A percentile compares a stretch with the other conserved stretches of the same genome.
Conservation (phyloP, 1,140 invertebrate genomes). For the Drosophila tani region DNA sequence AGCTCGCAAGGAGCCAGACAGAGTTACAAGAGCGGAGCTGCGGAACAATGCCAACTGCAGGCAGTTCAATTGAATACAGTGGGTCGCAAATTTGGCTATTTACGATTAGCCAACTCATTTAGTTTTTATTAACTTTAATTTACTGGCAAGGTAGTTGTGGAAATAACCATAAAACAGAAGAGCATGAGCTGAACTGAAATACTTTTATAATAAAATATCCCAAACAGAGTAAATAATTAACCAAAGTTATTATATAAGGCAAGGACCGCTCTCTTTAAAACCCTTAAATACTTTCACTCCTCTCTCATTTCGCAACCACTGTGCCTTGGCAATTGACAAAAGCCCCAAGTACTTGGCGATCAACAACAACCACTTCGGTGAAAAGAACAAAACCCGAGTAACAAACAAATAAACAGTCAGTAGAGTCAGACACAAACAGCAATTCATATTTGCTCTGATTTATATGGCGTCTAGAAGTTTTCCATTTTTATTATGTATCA, state of each 20-base stretch:
- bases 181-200: not conserved
- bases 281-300: not conserved
- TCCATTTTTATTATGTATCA: conserved; percentile 84
- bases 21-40: conserved; percentile 74
- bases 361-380: conserved; percentile 33
- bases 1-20: conserved; percentile 72
- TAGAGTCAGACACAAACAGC: conserved; percentile 70
- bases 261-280: not conserved
- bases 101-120: not conserved
- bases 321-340: conserved; percentile 54
- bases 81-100: conserved; percentile 36
- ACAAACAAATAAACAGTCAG: conserved; percentile 76
- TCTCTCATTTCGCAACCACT: conserved; percentile 4
- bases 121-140: conserved; percentile 1
- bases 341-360: conserved; percentile 43
- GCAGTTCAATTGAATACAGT: conserved; percentile 76
- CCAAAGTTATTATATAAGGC: too few species aligned
- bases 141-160: not conserved
- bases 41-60: conserved; percentile 72
- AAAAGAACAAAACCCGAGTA: conserved; percentile 65
- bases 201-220: not conserved
- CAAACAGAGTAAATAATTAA: too few species aligned
- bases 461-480: conserved; percentile 84
- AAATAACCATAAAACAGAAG: not conserved
- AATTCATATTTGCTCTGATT: conserved; percentile 83